Conservation (phyloP, 1,140 invertebrate species). For the Caligus rogercresseyi region DNA sequence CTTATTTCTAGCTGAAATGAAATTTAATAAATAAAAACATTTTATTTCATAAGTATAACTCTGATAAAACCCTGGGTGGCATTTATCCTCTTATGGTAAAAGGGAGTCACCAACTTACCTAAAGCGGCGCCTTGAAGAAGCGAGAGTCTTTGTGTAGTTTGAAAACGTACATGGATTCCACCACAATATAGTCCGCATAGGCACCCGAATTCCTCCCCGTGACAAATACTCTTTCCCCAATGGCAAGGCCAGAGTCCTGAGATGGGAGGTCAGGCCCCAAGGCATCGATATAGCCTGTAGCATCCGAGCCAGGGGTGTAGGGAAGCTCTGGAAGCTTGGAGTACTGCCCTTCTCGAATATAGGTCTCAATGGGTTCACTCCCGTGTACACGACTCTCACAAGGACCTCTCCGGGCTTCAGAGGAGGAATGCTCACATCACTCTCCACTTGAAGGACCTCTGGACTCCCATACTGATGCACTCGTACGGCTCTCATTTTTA, state of each 20-base stretch:
- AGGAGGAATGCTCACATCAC: background rate
- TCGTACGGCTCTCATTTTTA: slow-evolving; percentile 13
- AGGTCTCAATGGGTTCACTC: slow-evolving; percentile 43
- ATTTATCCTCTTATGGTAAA: no score
- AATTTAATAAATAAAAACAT: no score
- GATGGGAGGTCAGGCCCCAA: background rate
- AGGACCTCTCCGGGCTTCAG: slow-evolving; percentile 29
- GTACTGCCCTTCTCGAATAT: slow-evolving; percentile 36
- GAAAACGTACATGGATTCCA: slow-evolving; percentile 27
- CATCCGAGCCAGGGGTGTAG: slow-evolving; percentile 17
- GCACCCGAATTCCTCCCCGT: slow-evolving; percentile 28
- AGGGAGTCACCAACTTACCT: no score
- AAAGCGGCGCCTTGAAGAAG: slow-evolving; percentile 26
- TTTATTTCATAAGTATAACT: no score
- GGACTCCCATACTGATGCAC: slow-evolving; percentile 15
- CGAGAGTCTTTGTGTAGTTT: slow-evolving; percentile 29
- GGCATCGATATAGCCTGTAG: slow-evolving; percentile 11
- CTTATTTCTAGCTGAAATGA: no score
- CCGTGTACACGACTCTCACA: slow-evolving; percentile 33
- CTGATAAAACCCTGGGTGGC: no score
- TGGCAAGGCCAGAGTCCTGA: slow-evolving; percentile 25
- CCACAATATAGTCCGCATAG: slow-evolving; percentile 34
- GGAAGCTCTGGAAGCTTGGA: slow-evolving; percentile 26
- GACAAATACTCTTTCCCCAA: slow-evolving; percentile 36
- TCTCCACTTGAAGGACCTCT: slow-evolving; percentile 11